These are phyloP conservation scores for Thera britannica DNA, from an alignment of 2,888 invertebrate genomes.

Conservation along the genomic window DNA sequence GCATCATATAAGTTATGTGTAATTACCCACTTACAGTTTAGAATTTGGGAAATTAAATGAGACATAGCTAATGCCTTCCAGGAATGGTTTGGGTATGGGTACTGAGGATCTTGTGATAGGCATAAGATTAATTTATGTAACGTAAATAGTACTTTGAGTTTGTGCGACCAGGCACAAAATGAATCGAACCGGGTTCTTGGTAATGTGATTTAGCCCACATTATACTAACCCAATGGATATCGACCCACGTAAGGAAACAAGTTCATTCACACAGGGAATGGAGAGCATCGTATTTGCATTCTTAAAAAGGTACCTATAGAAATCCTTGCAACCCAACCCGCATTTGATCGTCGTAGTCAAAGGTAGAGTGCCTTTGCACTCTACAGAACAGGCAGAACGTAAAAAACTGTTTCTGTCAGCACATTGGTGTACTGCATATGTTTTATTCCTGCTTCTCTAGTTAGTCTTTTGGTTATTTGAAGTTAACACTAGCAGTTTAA, in stretches of 20 bases:
- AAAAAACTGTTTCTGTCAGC: too few species aligned
- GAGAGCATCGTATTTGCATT: constrained; percentile 19
- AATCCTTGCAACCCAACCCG: constrained; percentile 13
- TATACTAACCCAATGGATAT: constrained; percentile 27
- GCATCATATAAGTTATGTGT: too few species aligned
- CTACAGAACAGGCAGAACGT: too few species aligned
- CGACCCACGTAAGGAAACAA: constrained; percentile 29
- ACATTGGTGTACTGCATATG: too few species aligned
- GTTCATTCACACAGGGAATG: constrained; percentile 11
- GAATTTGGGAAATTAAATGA: too few species aligned
- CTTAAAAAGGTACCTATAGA: constrained; percentile 11
- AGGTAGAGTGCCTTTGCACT: neutral
- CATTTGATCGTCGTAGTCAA: constrained; percentile 6
- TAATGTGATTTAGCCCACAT: constrained; percentile 30
- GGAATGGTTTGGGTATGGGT: neutral
- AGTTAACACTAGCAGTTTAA: too few species aligned
- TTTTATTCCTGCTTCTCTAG: too few species aligned
- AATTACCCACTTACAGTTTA: too few species aligned
- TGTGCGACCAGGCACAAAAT: constrained; percentile 28
- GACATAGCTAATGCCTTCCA: too few species aligned
- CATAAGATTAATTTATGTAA: constrained; percentile 16
- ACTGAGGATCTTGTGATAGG: neutral
- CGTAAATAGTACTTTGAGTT: constrained; percentile 21
- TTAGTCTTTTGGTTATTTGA: too few species aligned
- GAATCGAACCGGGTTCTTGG: constrained; percentile 24